These are phyloP conservation scores for Cetonia aurata DNA, from an alignment of 2,888 invertebrate genomes.

Conservation along the genomic window DNA sequence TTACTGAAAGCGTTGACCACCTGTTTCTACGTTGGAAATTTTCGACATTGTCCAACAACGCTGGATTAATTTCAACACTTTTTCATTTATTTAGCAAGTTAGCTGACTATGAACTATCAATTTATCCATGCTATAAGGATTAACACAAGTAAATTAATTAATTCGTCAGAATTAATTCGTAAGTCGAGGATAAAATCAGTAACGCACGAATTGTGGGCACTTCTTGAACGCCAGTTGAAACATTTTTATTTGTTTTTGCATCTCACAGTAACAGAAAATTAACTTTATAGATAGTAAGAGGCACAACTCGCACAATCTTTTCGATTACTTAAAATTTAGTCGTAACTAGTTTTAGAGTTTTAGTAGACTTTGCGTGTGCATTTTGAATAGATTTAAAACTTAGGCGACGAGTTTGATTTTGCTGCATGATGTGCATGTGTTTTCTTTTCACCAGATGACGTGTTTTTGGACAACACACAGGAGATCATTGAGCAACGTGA, in stretches of 20 bases:
- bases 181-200: too few species aligned
- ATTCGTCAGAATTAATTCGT: too few species aligned
- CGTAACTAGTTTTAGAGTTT: conserved; percentile 6
- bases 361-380: conserved; percentile 12
- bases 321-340: background rate
- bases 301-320: conserved; percentile 23
- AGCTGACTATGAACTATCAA: too few species aligned
- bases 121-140: too few species aligned
- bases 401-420: conserved; percentile 21
- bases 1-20: too few species aligned
- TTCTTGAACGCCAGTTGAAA: too few species aligned
- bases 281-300: background rate
- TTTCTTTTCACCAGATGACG: conserved; percentile 43
- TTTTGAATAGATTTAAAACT: conserved; percentile 17
- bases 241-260: conserved; percentile 8
- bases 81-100: too few species aligned
- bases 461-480: conserved; percentile 34
- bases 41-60: too few species aligned
- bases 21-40: too few species aligned
- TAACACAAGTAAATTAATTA: too few species aligned
- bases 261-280: background rate
- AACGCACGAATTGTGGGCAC: too few species aligned
- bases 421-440: conserved; percentile 41
- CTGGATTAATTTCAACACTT: too few species aligned
- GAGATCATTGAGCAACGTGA: conserved; percentile 36